Base-by-base conservation (phyloP, 2,797 vertebrate species). In the Odontamblyopus rebecca region DNA sequence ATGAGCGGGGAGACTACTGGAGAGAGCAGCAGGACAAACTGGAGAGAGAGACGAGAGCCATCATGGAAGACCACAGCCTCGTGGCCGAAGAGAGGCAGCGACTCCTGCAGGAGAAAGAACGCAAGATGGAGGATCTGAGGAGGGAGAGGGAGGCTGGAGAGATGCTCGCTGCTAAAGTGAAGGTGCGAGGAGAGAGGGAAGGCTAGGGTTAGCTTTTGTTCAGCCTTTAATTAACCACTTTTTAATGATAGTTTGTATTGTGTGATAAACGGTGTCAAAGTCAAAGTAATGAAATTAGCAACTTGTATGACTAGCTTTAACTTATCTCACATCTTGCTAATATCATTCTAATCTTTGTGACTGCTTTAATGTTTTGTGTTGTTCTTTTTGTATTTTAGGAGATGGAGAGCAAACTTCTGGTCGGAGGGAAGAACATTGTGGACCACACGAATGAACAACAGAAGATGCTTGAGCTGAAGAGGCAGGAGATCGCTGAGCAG, bases 361-460 rank as follows among this genome's bases (percentile, higher is more conserved):
- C 44, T 48, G 12, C 35, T 38, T 2, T 38, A 38, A 38, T 38
- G 35, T 27, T 19, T 7, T 11, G 6, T 9, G 60, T 32, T 19
- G 11, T n/a, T 30, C 11, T 68, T 16, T 13, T 69, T 66, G n/a
- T 16, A 84, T 66, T 5, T 1, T 18, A 99, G 98, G 94, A 95
- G 1, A 99, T 99, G 98, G 98, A 99, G 89, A 99, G 98, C 84
- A 99, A 99, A 77, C 96, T 99, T 11, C 94, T 99, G 5, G 96
- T 99, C 13, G 98, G 98, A 68, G 98, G 98, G 8, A 99, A 99
- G 86, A 99, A 99, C 86, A 99, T 99, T 54, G 97, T 99, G 73
- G 98, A 99, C 85, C 98, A 98, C 89, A 99, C 98, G 6, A 99
- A 99, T 0, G 98, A 99, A 76, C 98, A 99, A 70, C 97, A 99